A percentile compares a stretch with the other conserved stretches of the same genome.
Evolutionary conservation across 2,113 vertebrate species (phyloP).

Genomic region (Astur gentilis): DNA sequence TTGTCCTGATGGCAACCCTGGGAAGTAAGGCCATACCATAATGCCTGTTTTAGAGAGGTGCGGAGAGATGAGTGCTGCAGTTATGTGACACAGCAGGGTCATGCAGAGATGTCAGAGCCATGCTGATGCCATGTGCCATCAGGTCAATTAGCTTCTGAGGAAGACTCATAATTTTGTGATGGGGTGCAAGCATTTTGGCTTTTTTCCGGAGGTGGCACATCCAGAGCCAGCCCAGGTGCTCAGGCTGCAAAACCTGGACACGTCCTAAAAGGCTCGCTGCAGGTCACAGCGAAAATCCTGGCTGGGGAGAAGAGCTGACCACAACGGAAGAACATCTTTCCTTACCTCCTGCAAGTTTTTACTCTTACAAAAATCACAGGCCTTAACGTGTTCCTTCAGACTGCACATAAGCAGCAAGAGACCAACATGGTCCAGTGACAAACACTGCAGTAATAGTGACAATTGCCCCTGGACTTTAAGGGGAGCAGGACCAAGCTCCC

Average conservation of each 20-base stretch:
- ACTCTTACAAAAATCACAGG: background rate
- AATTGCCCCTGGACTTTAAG: background rate
- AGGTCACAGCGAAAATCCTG: background rate
- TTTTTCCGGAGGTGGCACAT: background rate
- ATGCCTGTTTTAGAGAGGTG: background rate
- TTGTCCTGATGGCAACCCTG: background rate
- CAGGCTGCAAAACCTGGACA: background rate
- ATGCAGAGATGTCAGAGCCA: background rate
- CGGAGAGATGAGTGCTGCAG: background rate
- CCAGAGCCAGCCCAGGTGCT: background rate
- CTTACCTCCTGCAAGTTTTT: background rate
- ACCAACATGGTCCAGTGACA: fast-evolving
- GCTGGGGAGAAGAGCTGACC: background rate
- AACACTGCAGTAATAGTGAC: background rate
- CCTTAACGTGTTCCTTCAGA: background rate
- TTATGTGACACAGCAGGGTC: background rate
- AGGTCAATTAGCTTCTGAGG: background rate
- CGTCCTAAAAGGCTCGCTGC: background rate
- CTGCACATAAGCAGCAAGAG: background rate
- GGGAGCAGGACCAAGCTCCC: background rate
- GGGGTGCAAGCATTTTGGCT: background rate
- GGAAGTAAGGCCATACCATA: background rate
- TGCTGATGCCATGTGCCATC: background rate
- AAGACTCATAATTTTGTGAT: background rate
- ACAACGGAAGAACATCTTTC: background rate